Conservation (phyloP, 2,113 vertebrate species). For the Vireo altiloquus region DNA sequence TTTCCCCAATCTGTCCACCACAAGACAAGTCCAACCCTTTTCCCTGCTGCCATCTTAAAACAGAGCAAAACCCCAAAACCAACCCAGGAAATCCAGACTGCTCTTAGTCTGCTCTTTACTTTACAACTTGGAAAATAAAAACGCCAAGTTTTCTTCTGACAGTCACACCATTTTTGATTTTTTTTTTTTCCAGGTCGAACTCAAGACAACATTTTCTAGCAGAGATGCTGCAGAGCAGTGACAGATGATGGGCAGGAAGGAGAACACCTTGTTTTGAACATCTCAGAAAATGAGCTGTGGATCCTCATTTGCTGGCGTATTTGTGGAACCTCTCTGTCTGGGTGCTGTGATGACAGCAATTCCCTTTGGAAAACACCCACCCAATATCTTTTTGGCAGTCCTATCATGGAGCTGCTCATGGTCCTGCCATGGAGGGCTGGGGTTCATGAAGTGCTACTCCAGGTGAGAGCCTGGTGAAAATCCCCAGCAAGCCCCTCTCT, state of each 20-base stretch:
- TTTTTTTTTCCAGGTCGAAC: neutral
- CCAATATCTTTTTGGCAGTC: neutral
- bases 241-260: neutral
- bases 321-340: neutral
- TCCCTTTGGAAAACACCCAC: neutral
- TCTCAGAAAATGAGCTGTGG: neutral
- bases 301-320: neutral
- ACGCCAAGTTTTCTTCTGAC: neutral
- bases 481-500: neutral
- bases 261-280: neutral
- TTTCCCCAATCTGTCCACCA: neutral
- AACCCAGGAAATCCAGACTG: neutral
- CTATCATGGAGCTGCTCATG: neutral
- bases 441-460: neutral
- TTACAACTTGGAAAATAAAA: neutral
- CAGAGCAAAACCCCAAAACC: neutral
- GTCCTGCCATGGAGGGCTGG: neutral
- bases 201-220: neutral
- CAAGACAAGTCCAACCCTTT: neutral
- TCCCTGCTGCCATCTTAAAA: neutral
- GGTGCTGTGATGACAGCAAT: neutral
- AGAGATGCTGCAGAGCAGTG: neutral
- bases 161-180: neutral
- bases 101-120: neutral
- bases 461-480: neutral